phyloP scores from a whole-genome alignment of 2,113 vertebrate genomes.

The Ursus arctos region DNA sequence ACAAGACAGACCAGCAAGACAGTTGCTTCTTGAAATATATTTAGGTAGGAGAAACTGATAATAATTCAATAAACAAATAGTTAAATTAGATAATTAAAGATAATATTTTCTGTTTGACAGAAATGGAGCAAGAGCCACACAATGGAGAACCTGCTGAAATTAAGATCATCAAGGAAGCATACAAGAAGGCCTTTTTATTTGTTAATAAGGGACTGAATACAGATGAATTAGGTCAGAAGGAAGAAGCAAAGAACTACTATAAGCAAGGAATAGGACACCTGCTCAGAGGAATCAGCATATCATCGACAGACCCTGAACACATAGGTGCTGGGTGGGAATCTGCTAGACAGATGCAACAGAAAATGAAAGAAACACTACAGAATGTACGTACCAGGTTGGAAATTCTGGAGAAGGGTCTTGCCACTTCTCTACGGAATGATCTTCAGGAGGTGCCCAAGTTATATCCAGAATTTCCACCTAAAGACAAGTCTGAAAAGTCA shows the following conservation, averaged over 20 bases:
- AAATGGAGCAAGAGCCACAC: constrained; percentile 92
- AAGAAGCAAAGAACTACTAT: constrained; percentile 92
- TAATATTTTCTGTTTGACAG: constrained; percentile 79
- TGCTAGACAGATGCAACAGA: constrained; percentile 95
- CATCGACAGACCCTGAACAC: constrained; percentile 87
- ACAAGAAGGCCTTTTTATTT: constrained; percentile 93
- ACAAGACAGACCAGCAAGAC: not conserved
- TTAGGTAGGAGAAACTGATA: not conserved
- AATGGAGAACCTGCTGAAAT: constrained; percentile 91
- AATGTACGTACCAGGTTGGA: constrained; percentile 93
- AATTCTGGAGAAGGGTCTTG: constrained; percentile 88
- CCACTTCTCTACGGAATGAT: not conserved
- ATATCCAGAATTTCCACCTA: constrained; percentile 90
- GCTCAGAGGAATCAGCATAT: constrained; percentile 91
- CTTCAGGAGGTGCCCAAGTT: constrained; percentile 82
- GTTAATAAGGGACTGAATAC: constrained; percentile 93
- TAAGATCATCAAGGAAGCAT: constrained; percentile 94
- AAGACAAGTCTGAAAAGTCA: constrained; percentile 87
- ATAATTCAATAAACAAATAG: not conserved
- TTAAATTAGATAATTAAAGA: not conserved
- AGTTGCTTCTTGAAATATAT: not conserved
- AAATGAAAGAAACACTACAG: constrained; percentile 96
- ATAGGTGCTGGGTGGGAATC: constrained; percentile 92
- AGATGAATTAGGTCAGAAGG: constrained; percentile 93
- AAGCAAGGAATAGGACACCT: constrained; percentile 93